phyloP scores from a whole-genome alignment of 1,140 invertebrate genomes.

The Tribolium madens region DNA sequence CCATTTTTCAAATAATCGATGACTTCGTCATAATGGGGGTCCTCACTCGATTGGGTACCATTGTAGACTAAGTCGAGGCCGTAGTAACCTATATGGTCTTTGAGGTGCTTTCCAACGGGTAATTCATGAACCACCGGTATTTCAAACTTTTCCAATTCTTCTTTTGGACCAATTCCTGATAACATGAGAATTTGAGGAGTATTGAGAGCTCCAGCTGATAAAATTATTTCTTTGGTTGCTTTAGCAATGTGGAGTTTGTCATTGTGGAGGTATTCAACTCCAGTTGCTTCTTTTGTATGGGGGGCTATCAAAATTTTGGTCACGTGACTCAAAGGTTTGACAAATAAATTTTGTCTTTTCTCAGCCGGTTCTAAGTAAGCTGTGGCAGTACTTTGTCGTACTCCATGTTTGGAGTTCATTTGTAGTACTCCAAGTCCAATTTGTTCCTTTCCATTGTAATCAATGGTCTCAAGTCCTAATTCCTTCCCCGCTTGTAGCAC shows the following conservation, averaged over 20 bases:
- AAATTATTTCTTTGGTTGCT: constrained; percentile 77
- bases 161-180: constrained; percentile 81
- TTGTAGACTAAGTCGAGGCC: constrained; percentile 57
- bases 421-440: constrained; percentile 76
- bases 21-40: constrained; percentile 43
- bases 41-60: constrained; percentile 41
- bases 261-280: constrained; percentile 73
- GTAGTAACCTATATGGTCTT: constrained; percentile 69
- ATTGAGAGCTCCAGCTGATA: constrained; percentile 85
- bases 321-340: constrained; percentile 70
- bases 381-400: constrained; percentile 70
- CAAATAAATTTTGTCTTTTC: constrained; percentile 75
- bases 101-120: constrained; percentile 70
- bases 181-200: constrained; percentile 88
- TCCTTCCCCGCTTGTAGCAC: constrained; percentile 73
- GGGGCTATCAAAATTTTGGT: constrained; percentile 75
- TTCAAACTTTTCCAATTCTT: constrained; percentile 67
- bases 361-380: constrained; percentile 70
- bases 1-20: constrained; percentile 65
- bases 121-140: constrained; percentile 67
- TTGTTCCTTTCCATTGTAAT: constrained; percentile 75
- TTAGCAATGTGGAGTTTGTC: constrained; percentile 64
- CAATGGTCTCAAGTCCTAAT: constrained; percentile 69
- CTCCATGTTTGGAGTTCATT: constrained; percentile 70
- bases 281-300: constrained; percentile 71